Evolutionary conservation across 2,888 invertebrate species (phyloP).

Genomic region (Elysia crispata): DNA sequence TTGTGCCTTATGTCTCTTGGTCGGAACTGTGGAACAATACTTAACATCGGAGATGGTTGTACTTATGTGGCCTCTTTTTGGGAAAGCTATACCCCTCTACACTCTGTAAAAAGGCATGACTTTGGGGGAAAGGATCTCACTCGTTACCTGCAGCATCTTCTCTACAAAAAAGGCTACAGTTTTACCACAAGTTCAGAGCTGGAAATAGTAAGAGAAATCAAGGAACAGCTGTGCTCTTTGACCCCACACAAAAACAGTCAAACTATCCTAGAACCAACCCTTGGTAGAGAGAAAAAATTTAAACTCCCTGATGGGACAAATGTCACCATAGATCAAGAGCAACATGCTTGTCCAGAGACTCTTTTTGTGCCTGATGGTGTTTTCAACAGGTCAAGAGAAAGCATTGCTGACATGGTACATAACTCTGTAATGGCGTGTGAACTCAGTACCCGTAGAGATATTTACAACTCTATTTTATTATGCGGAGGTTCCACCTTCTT

Average conservation of each 20-base stretch:
- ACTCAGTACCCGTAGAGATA: conserved; percentile 71
- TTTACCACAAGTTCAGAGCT: conserved; percentile 86
- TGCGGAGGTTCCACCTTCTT: conserved; percentile 97
- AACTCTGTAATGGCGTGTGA: conserved; percentile 73
- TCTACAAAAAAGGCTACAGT: conserved; percentile 78
- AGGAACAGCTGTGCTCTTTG: conserved; percentile 77
- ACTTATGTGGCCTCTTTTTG: conserved; percentile 2
- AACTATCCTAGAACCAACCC: conserved; percentile 50
- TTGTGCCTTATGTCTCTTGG: conserved; percentile 34
- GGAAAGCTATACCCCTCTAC: conserved; percentile 89
- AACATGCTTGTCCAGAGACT: conserved; percentile 61
- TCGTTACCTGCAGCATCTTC: conserved; percentile 77
- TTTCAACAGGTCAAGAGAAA: conserved; percentile 53
- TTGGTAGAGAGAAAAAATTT: conserved; percentile 62
- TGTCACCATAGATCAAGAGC: conserved; percentile 71
- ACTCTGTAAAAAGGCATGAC: conserved; percentile 86
- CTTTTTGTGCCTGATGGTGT: conserved; percentile 62
- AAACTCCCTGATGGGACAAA: conserved; percentile 72
- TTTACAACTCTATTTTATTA: conserved; percentile 81
- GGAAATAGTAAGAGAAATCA: conserved; percentile 74
- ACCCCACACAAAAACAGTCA: conserved; percentile 69
- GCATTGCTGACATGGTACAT: conserved; percentile 71
- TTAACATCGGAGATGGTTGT: background rate
- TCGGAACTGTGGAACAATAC: background rate
- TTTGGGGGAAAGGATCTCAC: conserved; percentile 68